Base-by-base conservation (phyloP, 2,797 vertebrate genomes). In the Sebastes ruberrimus region DNA sequence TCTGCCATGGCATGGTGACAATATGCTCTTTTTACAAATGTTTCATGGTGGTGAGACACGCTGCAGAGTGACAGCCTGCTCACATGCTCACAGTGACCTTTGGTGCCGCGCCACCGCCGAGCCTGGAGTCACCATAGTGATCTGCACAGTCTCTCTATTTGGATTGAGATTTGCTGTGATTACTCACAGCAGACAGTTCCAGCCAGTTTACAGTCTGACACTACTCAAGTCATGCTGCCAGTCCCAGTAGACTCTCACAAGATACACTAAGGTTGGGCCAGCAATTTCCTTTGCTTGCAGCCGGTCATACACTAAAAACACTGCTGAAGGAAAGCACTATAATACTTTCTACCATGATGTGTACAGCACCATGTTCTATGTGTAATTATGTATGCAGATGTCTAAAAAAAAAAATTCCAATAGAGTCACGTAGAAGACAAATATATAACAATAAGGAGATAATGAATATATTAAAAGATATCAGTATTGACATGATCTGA, bases 351-450 rank as follows among this genome's bases (percentile, higher is more conserved):
- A 89, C 88, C 84, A 91, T 86, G 78, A 92, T 92, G 91, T 96
- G 94, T 95, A 95, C 90, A 96, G 95, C 95, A 96, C 95, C 94
- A 92, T 95, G 89, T 91, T 93, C 83, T 93, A 89, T 92, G 90
- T 92, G 91, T 95, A 92, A 93, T 95, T 96, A 95, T 95, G 94
- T 95, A 93, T 94, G 92, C 94, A 94, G 90, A 94, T 95, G 90
- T 95, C 89, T 86, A 71, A 86, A 86, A 88, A 89, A 85, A 84
- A 74, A 89, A 72, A 89, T 89, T 93, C 88, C 90, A 91, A 92
- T 92, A 94, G 90, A 87, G 82, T 93, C 76, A 83, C 90, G 81
- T 94, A 94, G 91, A 93, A 93, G 92, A 95, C 70, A 88, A 83
- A 66, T 95, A 90, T 95, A 94, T 92, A 88, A 90, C 83, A 86